A percentile compares a stretch with the other conserved stretches of the same genome.
Evolutionary conservation across 2,113 vertebrate genomes (phyloP).

Genomic region (Nerophis ophidion): DNA sequence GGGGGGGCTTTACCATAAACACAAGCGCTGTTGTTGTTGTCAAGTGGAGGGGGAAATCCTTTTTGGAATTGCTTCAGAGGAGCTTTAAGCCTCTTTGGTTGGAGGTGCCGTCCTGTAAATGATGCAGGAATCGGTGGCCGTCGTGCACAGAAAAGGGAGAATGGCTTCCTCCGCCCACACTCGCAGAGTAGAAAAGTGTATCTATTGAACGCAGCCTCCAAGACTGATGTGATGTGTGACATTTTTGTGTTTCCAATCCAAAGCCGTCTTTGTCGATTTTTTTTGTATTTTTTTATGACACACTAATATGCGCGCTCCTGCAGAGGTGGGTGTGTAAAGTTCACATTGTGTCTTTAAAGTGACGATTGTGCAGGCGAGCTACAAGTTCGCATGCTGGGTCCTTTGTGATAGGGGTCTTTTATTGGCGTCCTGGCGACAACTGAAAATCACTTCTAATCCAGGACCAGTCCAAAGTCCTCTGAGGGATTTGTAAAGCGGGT

Average conservation of each 20-base stretch:
- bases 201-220: conserved; percentile 31
- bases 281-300: not conserved
- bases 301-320: not conserved
- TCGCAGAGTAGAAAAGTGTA: conserved; percentile 30
- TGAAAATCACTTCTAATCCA: conserved; percentile 1
- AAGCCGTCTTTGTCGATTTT: not conserved
- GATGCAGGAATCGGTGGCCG: conserved; percentile 44
- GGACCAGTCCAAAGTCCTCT: conserved; percentile 1
- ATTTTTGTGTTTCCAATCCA: not conserved
- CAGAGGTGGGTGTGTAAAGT: conserved; percentile 2
- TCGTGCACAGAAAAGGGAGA: conserved; percentile 31
- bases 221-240: not conserved
- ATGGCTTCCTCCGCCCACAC: conserved; percentile 40
- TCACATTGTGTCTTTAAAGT: not conserved
- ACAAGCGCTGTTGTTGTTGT: conserved; percentile 66
- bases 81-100: conserved; percentile 70
- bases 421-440: not conserved
- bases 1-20: conserved; percentile 44
- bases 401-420: conserved; percentile 9
- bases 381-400: conserved; percentile 3
- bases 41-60: conserved; percentile 60
- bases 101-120: conserved; percentile 57
- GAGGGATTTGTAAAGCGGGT: not conserved
- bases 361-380: conserved; percentile 1
- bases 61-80: conserved; percentile 70